These are phyloP conservation scores for Erpetoichthys calabaricus DNA, from an alignment of 2,797 vertebrate genomes.

Conservation along the genomic window DNA sequence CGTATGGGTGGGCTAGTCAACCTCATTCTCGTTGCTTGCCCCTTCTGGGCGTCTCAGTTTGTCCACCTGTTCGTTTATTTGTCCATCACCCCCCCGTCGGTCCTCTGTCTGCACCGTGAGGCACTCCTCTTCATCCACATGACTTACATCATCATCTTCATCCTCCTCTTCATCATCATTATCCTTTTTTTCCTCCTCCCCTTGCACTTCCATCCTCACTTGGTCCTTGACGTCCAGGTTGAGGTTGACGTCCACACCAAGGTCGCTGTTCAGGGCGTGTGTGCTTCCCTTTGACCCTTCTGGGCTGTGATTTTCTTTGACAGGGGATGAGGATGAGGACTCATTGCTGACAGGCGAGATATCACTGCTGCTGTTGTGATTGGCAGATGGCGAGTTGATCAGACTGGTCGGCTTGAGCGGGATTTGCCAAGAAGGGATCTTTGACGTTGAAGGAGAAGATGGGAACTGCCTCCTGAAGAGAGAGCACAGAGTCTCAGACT, in stretches of 20 bases:
- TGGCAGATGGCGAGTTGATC: constrained; percentile 47
- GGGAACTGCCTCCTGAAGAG: constrained; percentile 79
- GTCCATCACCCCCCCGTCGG: constrained; percentile 82
- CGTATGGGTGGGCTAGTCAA: constrained; percentile 54
- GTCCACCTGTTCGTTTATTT: constrained; percentile 93
- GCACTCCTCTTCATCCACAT: constrained; percentile 55
- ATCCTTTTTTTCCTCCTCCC: constrained; percentile 64
- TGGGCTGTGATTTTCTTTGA: constrained; percentile 70
- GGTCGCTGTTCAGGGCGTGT: constrained; percentile 47
- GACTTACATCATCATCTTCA: constrained; percentile 58
- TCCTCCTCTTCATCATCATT: constrained; percentile 51
- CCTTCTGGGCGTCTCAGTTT: constrained; percentile 86
- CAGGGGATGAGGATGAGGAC: constrained; percentile 66
- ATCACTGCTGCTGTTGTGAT: constrained; percentile 93
- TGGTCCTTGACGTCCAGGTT: constrained; percentile 67
- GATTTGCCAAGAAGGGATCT: constrained; percentile 94
- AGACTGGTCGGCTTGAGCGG: constrained; percentile 67
- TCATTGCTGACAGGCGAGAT: constrained; percentile 91
- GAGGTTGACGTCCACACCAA: constrained; percentile 27
- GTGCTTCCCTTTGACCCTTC: constrained; percentile 56
- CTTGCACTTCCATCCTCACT: constrained; percentile 90
- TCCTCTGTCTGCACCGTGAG: constrained; percentile 78
- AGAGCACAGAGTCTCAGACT: background rate
- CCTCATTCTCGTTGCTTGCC: constrained; percentile 83
- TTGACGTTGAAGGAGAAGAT: constrained; percentile 75